These are phyloP conservation scores for Cerastoderma edule DNA, from an alignment of 2,888 invertebrate genomes.

Conservation along the genomic window DNA sequence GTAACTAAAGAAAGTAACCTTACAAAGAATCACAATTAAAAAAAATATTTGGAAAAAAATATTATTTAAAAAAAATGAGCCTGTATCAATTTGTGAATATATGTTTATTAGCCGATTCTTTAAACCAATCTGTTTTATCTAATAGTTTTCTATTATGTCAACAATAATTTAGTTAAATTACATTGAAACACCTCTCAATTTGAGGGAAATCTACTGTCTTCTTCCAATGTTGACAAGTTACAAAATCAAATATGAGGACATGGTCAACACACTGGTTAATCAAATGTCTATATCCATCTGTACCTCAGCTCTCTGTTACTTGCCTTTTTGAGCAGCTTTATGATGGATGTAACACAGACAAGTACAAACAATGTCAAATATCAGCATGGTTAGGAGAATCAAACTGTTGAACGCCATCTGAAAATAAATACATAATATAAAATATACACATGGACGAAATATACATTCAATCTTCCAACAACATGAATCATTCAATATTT, in stretches of 20 bases:
- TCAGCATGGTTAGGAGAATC: conserved; percentile 62
- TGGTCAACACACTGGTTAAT: not conserved
- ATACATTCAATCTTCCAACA: not conserved
- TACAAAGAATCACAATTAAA: too few relatives aligned
- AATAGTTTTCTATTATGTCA: not conserved
- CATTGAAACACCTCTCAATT: not conserved
- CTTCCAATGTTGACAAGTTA: not conserved
- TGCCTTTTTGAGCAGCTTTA: not conserved
- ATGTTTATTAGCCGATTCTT: too few relatives aligned
- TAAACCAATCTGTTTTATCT: not conserved
- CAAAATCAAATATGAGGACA: not conserved
- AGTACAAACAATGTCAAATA: conserved; percentile 67
- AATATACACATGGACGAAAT: not conserved
- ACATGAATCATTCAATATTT: too few relatives aligned
- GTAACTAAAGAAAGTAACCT: too few relatives aligned
- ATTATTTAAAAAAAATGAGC: too few relatives aligned
- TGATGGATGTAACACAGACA: conserved; percentile 33
- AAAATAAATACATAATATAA: conserved; percentile 20
- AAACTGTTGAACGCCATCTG: conserved; percentile 73
- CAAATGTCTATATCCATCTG: not conserved
- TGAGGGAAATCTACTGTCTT: not conserved
- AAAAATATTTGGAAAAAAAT: too few relatives aligned
- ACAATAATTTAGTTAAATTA: not conserved
- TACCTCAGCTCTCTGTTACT: not conserved
- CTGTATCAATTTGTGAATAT: too few relatives aligned